Conservation (phyloP, 2,888 invertebrate species). For the Adelognathus sp. region DNA sequence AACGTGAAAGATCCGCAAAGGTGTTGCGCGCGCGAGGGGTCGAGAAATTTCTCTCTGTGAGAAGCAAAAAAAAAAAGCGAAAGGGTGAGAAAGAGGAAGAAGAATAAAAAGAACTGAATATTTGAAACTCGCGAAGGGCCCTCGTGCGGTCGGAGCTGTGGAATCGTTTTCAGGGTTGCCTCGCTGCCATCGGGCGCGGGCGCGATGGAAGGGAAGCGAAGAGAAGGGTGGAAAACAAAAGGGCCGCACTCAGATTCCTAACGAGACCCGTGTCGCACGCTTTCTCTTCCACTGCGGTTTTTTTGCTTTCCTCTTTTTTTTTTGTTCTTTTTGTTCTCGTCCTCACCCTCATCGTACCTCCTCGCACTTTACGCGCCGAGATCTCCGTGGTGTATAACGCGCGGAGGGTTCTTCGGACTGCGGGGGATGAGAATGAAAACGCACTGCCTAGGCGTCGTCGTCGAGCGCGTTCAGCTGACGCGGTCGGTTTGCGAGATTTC, state of each 20-base stretch:
- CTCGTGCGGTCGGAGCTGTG: slow-evolving; percentile 31
- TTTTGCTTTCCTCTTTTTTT: slow-evolving; percentile 1
- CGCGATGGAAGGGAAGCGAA: slow-evolving; percentile 49
- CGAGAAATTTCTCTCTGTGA: too few species aligned
- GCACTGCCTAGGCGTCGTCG: slow-evolving; percentile 49
- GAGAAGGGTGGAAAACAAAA: slow-evolving; percentile 61
- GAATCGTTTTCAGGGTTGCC: slow-evolving; percentile 53
- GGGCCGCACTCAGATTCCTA: slow-evolving; percentile 48
- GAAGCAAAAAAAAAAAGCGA: not conserved
- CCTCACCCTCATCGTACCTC: not conserved
- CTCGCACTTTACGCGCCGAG: slow-evolving; percentile 17
- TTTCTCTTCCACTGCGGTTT: slow-evolving; percentile 34
- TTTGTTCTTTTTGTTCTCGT: slow-evolving; percentile 13
- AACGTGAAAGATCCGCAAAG: not conserved
- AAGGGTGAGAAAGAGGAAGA: not conserved
- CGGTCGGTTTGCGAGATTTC: slow-evolving; percentile 6
- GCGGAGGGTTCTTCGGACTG: slow-evolving; percentile 20
- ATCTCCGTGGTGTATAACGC: slow-evolving; percentile 18
- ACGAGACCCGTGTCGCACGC: slow-evolving; percentile 52
- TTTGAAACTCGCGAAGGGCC: slow-evolving; percentile 55
- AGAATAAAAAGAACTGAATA: slow-evolving; percentile 50
- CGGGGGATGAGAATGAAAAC: slow-evolving; percentile 55
- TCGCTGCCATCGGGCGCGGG: slow-evolving; percentile 36
- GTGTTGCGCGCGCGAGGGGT: too few species aligned
- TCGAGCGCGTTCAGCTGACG: not conserved